Evolutionary conservation across 2,113 vertebrate genomes (phyloP), one percentile per base, ranked within the genome.

Genomic region (Psettodes erumei): DNA sequence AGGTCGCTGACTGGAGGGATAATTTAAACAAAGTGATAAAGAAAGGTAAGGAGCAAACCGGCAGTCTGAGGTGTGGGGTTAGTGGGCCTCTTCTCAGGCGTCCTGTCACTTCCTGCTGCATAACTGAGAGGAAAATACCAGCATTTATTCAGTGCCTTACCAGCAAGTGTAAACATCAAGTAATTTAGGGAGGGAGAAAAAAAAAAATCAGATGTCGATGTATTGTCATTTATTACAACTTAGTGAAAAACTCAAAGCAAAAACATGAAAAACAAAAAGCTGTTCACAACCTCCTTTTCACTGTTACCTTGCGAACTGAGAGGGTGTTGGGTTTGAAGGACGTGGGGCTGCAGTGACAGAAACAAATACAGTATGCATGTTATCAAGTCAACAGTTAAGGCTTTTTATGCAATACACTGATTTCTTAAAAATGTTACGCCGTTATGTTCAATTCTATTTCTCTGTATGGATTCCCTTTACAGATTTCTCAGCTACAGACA

Each of bases 251-350:
- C 2, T 19, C n/a, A 23, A 12, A 48, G 40, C 1, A 30, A 60
- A 71, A 27, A 72, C 1, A n/a, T 2, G 11, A 19, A 48, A 40
- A 37, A 66, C 15, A 27, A 53, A 35, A 35, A 69, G 25, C 9
- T 1, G 6, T 47, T 0, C n/a, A 8, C 0, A 28, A 58, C 13
- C 51, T 67, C 4, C 2, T 27, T 9, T 33, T 53, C 6, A 47
- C 77, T 51, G 23, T 71, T 83, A 91, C 90, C 87, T 86, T 51
- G 79, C 48, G 53, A 85, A 76, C 6, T 75, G 60, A 64, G 83
- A 84, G 0, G 86, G 79, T 33, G 72, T 89, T 23, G 81, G 83
- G 53, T 84, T 86, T 50, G 50, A 43, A 6, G 84, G 84, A 35
- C 50, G 68, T 16, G 78, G 81, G 1, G 82, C 88, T 88, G 66